Evolutionary conservation across 2,113 vertebrate genomes (phyloP).

Genomic region (Hypomesus transpacificus): DNA sequence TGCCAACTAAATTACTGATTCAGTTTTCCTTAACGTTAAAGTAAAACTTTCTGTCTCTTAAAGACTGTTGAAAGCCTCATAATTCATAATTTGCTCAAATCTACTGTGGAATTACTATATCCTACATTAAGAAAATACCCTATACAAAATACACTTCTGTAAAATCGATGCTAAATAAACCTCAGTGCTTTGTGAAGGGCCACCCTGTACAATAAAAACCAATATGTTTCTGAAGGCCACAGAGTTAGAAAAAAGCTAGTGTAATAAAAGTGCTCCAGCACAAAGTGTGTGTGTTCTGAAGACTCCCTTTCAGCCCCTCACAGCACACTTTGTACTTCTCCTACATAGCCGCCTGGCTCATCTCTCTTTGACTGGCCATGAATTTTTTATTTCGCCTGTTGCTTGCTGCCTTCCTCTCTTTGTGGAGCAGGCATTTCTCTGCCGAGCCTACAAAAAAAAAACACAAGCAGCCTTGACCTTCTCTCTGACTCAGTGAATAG

Average conservation of each 20-base stretch:
- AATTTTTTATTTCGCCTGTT: slow-evolving; percentile 55
- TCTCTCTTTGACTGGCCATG: slow-evolving; percentile 29
- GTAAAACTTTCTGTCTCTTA: too few species aligned
- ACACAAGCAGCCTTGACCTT: slow-evolving; percentile 38
- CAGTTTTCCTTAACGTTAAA: too few species aligned
- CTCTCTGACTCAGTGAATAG: slow-evolving; percentile 29
- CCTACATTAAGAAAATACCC: too few species aligned
- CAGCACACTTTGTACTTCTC: slow-evolving; percentile 28
- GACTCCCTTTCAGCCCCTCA: slow-evolving; percentile 13
- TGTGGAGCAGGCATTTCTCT: slow-evolving; percentile 39
- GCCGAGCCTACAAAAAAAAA: slow-evolving; percentile 30
- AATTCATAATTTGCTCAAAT: too few species aligned
- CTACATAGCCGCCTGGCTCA: slow-evolving; percentile 19
- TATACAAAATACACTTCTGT: too few species aligned
- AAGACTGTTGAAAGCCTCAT: too few species aligned
- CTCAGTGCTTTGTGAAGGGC: neutral
- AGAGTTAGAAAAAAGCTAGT: slow-evolving; percentile 18
- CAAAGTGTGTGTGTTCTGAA: neutral
- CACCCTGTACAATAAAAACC: slow-evolving; percentile 12
- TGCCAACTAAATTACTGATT: too few species aligned
- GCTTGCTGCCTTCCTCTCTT: slow-evolving; percentile 35
- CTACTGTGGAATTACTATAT: too few species aligned
- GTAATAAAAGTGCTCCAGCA: slow-evolving; percentile 13
- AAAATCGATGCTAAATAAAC: neutral
- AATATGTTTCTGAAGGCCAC: slow-evolving; percentile 16